These are phyloP conservation scores for Leptopilina clavipes DNA, from an alignment of 1,140 invertebrate genomes.

Conservation along the genomic window DNA sequence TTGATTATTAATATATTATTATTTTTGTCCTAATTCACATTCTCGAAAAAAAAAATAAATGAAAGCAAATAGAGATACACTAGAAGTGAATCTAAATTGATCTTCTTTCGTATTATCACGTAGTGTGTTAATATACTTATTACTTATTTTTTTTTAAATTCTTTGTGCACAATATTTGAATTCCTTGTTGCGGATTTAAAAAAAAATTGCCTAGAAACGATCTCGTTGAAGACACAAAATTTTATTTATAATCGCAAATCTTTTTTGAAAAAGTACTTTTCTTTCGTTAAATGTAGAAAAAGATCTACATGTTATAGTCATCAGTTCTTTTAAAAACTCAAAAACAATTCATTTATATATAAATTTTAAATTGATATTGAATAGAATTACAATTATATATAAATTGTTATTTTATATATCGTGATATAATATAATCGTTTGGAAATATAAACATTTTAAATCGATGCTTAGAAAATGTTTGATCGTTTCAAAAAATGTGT, in stretches of 20 bases:
- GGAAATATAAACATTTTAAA: constrained; percentile 21
- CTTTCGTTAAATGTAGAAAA: neutral
- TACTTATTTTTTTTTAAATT: constrained; percentile 21
- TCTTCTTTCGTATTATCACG: constrained; percentile 38
- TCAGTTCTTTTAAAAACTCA: constrained; percentile 10
- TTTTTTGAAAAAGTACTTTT: constrained; percentile 16
- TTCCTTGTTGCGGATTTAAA: constrained; percentile 14
- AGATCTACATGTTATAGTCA: neutral
- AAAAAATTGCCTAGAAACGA: neutral
- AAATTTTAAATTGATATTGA: neutral
- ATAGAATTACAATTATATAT: constrained; percentile 12
- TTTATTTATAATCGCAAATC: neutral
- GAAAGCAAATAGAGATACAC: constrained; percentile 42
- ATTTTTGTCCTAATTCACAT: neutral
- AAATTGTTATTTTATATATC: constrained; percentile 2
- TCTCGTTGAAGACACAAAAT: neutral
- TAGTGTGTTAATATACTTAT: neutral
- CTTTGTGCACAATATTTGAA: constrained; percentile 45
- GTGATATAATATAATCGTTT: neutral
- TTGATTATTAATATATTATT: constrained; percentile 26
- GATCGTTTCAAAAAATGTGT: constrained; percentile 21
- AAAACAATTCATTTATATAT: neutral
- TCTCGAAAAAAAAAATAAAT: neutral
- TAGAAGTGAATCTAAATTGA: constrained; percentile 41
- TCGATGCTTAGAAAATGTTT: constrained; percentile 30